Conservation (phyloP, 2,797 vertebrate species). For the Gallinago solitaria region DNA sequence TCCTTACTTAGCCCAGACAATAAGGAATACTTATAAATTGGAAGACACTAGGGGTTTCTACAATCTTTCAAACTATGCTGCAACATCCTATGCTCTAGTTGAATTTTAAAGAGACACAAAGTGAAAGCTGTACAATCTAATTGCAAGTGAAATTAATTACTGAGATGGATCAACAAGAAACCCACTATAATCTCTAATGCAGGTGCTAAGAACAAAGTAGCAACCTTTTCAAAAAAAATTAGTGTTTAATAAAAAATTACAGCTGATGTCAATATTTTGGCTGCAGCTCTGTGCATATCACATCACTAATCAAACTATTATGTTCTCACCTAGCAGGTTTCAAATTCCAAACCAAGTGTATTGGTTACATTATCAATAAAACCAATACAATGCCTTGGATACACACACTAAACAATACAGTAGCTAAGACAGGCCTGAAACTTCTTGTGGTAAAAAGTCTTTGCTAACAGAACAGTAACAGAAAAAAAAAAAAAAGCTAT, state of each 20-base stretch:
- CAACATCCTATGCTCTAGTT: neutral
- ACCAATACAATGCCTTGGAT: neutral
- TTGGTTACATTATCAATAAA: neutral
- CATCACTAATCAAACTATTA: neutral
- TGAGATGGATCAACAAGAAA: neutral
- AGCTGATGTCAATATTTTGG: neutral
- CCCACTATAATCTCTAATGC: rapidly evolving
- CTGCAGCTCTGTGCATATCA: neutral
- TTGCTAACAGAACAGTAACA: neutral
- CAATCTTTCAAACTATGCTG: neutral
- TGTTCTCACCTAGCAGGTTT: neutral
- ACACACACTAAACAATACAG: neutral
- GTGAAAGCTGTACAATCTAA: neutral
- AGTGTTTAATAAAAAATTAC: neutral
- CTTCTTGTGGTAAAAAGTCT: rapidly evolving
- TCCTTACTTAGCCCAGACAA: neutral
- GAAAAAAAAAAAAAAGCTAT: neutral
- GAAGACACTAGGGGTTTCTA: neutral
- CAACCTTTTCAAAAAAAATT: neutral
- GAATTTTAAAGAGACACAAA: neutral
- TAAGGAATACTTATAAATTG: neutral
- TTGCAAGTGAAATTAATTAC: neutral
- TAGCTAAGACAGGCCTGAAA: neutral
- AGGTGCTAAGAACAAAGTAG: neutral
- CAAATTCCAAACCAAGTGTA: neutral